Evolutionary conservation across 2,888 invertebrate species (phyloP).

Genomic region (Apodemia hepburni): DNA sequence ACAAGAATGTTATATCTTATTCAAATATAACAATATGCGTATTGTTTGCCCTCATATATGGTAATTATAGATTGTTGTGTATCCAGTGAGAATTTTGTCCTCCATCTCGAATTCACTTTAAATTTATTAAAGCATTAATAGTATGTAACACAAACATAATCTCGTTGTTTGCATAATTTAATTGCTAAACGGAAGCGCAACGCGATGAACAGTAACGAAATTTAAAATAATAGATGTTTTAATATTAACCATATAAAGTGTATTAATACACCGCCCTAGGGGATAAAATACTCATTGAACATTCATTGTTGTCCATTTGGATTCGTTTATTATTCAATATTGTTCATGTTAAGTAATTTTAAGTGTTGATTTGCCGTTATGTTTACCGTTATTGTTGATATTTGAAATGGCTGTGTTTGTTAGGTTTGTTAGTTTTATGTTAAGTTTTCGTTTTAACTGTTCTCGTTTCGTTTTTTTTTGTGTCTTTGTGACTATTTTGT

Average conservation of each 20-base stretch:
- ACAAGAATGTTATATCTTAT: not conserved
- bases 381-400: conserved; percentile 55
- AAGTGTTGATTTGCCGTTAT: conserved; percentile 74
- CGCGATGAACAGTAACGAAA: conserved; percentile 21
- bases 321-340: conserved; percentile 38
- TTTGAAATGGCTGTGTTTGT: conserved; percentile 73
- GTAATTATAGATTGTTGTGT: conserved; percentile 5
- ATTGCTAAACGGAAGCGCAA: conserved; percentile 23
- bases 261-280: conserved; percentile 34
- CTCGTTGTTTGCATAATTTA: conserved; percentile 24
- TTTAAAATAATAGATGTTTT: conserved; percentile 31
- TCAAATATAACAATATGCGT: not conserved
- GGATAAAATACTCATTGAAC: conserved; percentile 63
- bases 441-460: conserved; percentile 75
- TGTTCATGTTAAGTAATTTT: conserved; percentile 62
- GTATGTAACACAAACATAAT: conserved; percentile 10
- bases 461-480: conserved; percentile 34
- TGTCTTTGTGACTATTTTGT: conserved; percentile 39
- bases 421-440: conserved; percentile 80
- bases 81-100: conserved; percentile 25
- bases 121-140: conserved; percentile 10
- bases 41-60: not conserved
- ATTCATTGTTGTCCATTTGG: conserved; percentile 40
- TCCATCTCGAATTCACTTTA: conserved; percentile 14
- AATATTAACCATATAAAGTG: conserved; percentile 32